Evolutionary conservation across 2,797 vertebrate species (phyloP).

Genomic region (Dendrocincla tyrannina): DNA sequence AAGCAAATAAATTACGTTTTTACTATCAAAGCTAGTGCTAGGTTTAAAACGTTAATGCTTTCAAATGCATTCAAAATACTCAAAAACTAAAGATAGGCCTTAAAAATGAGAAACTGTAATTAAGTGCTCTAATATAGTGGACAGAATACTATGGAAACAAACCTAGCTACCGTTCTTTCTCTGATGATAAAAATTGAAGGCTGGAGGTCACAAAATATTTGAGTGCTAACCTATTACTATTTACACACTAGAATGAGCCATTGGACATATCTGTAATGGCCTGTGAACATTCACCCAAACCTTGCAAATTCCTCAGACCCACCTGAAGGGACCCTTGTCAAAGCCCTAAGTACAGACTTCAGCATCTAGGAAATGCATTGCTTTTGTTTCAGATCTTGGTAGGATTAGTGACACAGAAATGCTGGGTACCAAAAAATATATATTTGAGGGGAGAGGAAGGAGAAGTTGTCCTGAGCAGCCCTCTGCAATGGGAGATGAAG

Average conservation of each 20-base stretch:
- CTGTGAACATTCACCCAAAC: background rate
- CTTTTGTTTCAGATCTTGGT: background rate
- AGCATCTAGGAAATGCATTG: background rate
- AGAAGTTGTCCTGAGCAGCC: background rate
- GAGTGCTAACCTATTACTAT: background rate
- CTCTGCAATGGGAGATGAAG: background rate
- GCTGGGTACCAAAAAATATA: background rate
- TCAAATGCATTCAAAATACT: conserved; percentile 50
- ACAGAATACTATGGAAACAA: background rate
- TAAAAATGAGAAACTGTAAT: conserved; percentile 49
- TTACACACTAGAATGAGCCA: background rate
- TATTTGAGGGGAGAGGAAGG: fast-evolving
- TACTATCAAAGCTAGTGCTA: conserved; percentile 27
- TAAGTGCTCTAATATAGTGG: conserved; percentile 37
- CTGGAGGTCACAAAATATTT: background rate
- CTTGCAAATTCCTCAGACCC: background rate
- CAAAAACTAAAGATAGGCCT: conserved; percentile 20
- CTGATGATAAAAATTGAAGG: background rate
- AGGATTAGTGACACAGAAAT: background rate
- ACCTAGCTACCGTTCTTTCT: background rate
- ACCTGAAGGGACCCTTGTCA: background rate
- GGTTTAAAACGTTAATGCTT: conserved; percentile 47
- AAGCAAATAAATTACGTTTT: conserved; percentile 69
- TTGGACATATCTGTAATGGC: background rate
- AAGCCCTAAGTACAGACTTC: background rate